Percentiles rank a stretch among this genome's conserved stretches.
Conservation (phyloP, 2,888 invertebrate species). For the Lasioglossum oenotherae region DNA sequence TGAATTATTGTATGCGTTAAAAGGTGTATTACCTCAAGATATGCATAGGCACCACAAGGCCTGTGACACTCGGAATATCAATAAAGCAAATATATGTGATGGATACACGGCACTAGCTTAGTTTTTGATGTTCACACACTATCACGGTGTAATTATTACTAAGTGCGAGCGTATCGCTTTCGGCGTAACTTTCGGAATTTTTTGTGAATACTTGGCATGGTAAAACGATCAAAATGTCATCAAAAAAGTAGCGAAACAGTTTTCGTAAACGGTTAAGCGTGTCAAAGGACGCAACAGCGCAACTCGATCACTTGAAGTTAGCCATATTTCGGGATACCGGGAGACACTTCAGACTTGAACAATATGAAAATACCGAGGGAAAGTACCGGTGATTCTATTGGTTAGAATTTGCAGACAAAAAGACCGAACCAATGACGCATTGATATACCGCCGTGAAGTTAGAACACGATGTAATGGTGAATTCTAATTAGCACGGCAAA, state of each 20-base stretch:
- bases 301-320: slow-evolving; percentile 68
- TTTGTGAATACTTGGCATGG: slow-evolving; percentile 73
- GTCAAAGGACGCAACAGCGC: slow-evolving; percentile 77
- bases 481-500: slow-evolving; percentile 25
- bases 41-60: slow-evolving; percentile 82
- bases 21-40: slow-evolving; percentile 78
- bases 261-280: slow-evolving; percentile 75
- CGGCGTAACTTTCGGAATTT: slow-evolving; percentile 69
- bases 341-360: slow-evolving; percentile 45
- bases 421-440: slow-evolving; percentile 17
- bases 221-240: slow-evolving; percentile 63
- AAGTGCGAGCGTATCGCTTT: slow-evolving; percentile 69
- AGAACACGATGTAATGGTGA: neutral
- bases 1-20: slow-evolving; percentile 25
- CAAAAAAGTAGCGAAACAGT: slow-evolving; percentile 63
- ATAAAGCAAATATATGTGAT: slow-evolving; percentile 80
- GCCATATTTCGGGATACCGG: slow-evolving; percentile 33
- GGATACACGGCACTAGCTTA: slow-evolving; percentile 72
- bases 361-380: slow-evolving; percentile 36
- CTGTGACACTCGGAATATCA: slow-evolving; percentile 82
- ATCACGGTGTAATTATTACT: slow-evolving; percentile 65
- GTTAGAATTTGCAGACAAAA: slow-evolving; percentile 2
- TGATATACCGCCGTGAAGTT: neutral
- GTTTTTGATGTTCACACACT: slow-evolving; percentile 67
- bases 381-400: slow-evolving; percentile 44